phyloP scores from a whole-genome alignment of 2,113 vertebrate species.

The Campylomormyrus numenius region DNA sequence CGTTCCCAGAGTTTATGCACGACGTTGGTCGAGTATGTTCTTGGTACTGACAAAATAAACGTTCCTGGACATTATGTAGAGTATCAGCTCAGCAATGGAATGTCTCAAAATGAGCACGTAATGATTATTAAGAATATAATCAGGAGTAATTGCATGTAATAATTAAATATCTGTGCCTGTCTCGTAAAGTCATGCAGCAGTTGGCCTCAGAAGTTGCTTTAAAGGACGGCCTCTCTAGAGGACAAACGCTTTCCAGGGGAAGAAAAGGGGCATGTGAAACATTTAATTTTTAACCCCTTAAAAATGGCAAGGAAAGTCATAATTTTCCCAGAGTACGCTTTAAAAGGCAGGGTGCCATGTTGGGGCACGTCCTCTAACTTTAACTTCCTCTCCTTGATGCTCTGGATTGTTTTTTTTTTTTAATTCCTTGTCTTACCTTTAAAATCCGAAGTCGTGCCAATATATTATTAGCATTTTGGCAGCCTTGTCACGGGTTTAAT shows the following conservation, averaged over 20 bases:
- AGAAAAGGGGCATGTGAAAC: neutral
- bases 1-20: neutral
- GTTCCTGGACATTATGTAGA: neutral
- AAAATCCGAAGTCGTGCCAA: constrained; percentile 1
- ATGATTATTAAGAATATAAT: neutral
- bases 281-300: neutral
- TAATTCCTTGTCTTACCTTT: neutral
- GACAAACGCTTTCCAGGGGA: neutral
- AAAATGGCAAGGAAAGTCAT: neutral
- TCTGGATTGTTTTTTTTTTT: neutral
- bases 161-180: neutral
- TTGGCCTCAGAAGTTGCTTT: neutral
- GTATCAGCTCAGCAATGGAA: too few species aligned
- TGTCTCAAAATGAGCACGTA: neutral
- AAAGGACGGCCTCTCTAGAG: neutral
- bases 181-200: neutral
- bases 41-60: neutral
- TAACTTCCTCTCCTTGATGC: neutral
- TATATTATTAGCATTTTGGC: constrained; percentile 17
- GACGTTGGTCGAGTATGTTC: too few species aligned
- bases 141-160: neutral
- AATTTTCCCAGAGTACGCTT: neutral
- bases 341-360: neutral
- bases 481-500: constrained; percentile 16
- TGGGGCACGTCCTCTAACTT: neutral